A percentile compares a stretch with the other conserved stretches of the same genome.
Evolutionary conservation across 2,797 vertebrate genomes (phyloP).

Genomic region (Cuculus canorus): DNA sequence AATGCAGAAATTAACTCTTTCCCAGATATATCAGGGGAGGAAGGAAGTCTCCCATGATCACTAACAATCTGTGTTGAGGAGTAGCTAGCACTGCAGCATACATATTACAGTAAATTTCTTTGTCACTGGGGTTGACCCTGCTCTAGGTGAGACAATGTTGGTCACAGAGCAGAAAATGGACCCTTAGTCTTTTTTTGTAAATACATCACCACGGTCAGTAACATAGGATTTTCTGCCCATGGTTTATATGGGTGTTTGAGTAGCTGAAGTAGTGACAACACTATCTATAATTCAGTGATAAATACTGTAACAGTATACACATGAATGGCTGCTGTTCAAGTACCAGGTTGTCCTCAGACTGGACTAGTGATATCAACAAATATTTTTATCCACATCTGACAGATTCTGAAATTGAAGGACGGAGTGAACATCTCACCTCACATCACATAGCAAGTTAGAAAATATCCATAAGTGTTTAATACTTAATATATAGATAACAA

Average conservation of each 20-base stretch:
- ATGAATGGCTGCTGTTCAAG: not conserved
- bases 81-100: not conserved
- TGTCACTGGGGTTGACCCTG: not conserved
- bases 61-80: not conserved
- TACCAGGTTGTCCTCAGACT: not conserved
- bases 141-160: not conserved
- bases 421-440: not conserved
- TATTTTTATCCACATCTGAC: not conserved
- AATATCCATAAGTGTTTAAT: not conserved
- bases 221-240: not conserved
- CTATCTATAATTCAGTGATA: not conserved
- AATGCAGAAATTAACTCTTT: not conserved
- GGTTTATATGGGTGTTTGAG: not conserved
- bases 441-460: not conserved
- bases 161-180: not conserved
- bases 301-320: not conserved
- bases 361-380: not conserved
- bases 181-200: not conserved
- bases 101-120: not conserved
- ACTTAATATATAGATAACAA: no score
- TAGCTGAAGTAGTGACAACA: not conserved
- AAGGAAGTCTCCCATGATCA: not conserved
- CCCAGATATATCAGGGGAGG: rapidly evolving
- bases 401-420: not conserved
- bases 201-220: not conserved